Percentiles rank a stretch among this genome's conserved stretches.
phyloP scores from a whole-genome alignment of 2,797 vertebrate genomes.

The Morelia viridis region DNA sequence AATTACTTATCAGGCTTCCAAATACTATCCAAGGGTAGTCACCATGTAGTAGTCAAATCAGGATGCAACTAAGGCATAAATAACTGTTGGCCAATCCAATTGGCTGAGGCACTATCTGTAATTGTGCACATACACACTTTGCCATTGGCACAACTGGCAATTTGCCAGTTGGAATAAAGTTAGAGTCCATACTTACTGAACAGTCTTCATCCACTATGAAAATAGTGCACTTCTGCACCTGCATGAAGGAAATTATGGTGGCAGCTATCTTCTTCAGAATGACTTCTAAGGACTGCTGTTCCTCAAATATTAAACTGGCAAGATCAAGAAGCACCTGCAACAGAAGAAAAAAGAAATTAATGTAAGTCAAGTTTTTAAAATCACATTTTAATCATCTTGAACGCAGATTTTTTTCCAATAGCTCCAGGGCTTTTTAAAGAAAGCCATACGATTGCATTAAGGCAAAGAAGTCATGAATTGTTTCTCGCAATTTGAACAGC shows the following conservation, averaged over 20 bases:
- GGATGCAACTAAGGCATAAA: background rate
- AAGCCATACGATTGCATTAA: background rate
- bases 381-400: background rate
- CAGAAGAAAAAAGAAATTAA: background rate
- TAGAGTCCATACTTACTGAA: constrained; percentile 69
- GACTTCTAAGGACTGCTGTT: constrained; percentile 93
- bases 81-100: background rate
- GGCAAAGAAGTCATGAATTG: background rate
- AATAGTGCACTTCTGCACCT: constrained; percentile 91
- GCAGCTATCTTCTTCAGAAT: constrained; percentile 93
- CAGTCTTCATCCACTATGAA: constrained; percentile 89
- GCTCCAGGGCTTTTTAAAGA: background rate
- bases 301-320: constrained; percentile 95
- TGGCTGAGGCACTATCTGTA: background rate
- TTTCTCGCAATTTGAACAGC: background rate
- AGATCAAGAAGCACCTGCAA: constrained; percentile 91
- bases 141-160: background rate
- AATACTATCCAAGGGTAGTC: background rate
- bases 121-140: background rate
- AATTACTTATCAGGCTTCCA: background rate
- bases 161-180: background rate
- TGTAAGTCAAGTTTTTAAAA: background rate
- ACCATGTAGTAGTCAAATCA: background rate
- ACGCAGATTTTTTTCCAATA: background rate
- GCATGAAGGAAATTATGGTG: constrained; percentile 97